These are phyloP conservation scores for Caenorhabditis plicata DNA, from an alignment of 2,888 invertebrate genomes.

Conservation along the genomic window DNA sequence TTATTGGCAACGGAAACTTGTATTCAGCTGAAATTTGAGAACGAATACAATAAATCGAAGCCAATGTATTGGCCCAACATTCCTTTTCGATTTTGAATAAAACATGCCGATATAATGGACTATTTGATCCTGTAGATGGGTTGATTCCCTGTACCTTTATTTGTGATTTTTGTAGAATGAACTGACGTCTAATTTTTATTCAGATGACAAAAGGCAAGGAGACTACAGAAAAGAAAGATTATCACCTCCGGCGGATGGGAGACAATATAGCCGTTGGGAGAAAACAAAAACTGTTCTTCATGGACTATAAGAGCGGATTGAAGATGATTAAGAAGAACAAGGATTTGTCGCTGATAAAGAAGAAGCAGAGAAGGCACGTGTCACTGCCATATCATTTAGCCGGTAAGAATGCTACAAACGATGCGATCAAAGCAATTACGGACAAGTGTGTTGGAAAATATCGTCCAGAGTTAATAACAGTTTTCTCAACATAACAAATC, in stretches of 20 bases:
- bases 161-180: not conserved
- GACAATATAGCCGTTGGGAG: not conserved
- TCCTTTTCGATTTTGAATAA: constrained; percentile 18
- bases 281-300: constrained; percentile 5
- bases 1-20: constrained; percentile 20
- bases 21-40: constrained; percentile 17
- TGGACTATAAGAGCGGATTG: constrained; percentile 21
- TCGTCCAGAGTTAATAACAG: constrained; percentile 17
- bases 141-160: not conserved
- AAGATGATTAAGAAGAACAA: constrained; percentile 15
- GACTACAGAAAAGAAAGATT: no score
- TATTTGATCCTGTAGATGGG: not conserved
- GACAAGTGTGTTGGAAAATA: constrained; percentile 28
- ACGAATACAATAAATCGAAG: constrained; percentile 2
- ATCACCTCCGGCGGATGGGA: no score
- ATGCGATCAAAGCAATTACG: constrained; percentile 23
- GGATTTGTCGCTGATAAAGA: constrained; percentile 11
- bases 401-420: constrained; percentile 15
- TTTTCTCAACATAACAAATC: no score
- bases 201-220: not conserved
- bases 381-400: constrained; percentile 33
- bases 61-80: constrained; percentile 29
- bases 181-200: not conserved
- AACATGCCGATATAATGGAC: not conserved
- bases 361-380: constrained; percentile 9